phyloP scores from a whole-genome alignment of 2,888 invertebrate species.

The Plebejus argus region DNA sequence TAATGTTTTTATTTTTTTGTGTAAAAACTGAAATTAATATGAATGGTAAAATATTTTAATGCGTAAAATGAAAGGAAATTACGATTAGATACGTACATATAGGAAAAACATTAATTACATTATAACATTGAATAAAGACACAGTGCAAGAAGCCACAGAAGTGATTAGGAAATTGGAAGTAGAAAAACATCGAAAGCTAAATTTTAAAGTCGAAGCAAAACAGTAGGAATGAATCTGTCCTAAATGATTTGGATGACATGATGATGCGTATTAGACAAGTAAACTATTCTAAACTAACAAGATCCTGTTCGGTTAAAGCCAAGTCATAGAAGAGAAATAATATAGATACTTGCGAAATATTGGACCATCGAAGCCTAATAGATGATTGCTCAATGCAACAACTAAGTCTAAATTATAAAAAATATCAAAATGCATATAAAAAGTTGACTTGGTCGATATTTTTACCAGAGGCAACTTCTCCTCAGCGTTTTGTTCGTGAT shows the following conservation, averaged over 20 bases:
- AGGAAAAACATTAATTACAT: neutral
- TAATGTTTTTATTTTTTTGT: neutral
- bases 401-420: slow-evolving; percentile 43
- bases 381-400: slow-evolving; percentile 38
- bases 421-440: slow-evolving; percentile 55
- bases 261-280: slow-evolving; percentile 20
- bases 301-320: slow-evolving; percentile 11
- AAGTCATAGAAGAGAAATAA: slow-evolving; percentile 24
- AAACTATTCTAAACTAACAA: slow-evolving; percentile 27
- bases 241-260: slow-evolving; percentile 21
- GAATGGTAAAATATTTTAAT: neutral
- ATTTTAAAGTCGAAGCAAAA: slow-evolving; percentile 26
- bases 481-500: slow-evolving; percentile 92
- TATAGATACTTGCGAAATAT: slow-evolving; percentile 26
- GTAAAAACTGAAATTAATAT: neutral
- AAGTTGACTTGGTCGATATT: slow-evolving; percentile 69
- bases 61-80: neutral
- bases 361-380: slow-evolving; percentile 36
- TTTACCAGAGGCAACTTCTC: slow-evolving; percentile 96
- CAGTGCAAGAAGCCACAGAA: slow-evolving; percentile 33
- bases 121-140: slow-evolving; percentile 24
- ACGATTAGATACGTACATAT: neutral
- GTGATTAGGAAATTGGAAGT: slow-evolving; percentile 28
- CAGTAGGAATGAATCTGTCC: slow-evolving; percentile 18
- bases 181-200: slow-evolving; percentile 34